Percentiles rank a stretch among this genome's conserved stretches.
These are phyloP conservation scores for Hesperia comma DNA, from an alignment of 2,888 invertebrate genomes.

Conservation along the genomic window DNA sequence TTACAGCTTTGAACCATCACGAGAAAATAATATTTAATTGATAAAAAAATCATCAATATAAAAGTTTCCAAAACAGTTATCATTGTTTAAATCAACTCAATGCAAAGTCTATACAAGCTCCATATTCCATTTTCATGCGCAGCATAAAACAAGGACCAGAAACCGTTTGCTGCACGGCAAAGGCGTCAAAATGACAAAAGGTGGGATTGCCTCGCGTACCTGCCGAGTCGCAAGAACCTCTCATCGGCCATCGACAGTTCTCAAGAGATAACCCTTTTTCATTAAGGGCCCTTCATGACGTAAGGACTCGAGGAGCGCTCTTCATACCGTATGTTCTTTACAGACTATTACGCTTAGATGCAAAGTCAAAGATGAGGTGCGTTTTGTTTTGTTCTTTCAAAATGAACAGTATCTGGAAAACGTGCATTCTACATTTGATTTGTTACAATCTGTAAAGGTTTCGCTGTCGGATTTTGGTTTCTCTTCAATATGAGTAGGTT, in stretches of 20 bases:
- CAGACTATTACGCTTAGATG: slow-evolving; percentile 25
- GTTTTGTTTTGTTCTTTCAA: background rate
- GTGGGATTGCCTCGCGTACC: slow-evolving; percentile 39
- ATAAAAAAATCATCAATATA: too few species aligned
- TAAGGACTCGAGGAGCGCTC: slow-evolving; percentile 21
- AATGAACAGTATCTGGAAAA: background rate
- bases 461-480: background rate
- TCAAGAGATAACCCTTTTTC: slow-evolving; percentile 50
- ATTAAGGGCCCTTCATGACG: slow-evolving; percentile 41
- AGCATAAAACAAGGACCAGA: background rate
- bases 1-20: too few species aligned
- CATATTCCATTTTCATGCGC: too few species aligned
- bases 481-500: background rate
- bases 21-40: too few species aligned
- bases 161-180: slow-evolving; percentile 7
- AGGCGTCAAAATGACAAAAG: slow-evolving; percentile 33
- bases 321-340: slow-evolving; percentile 25
- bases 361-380: background rate
- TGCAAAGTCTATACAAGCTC: too few species aligned
- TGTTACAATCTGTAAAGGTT: too few species aligned
- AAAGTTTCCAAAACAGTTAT: too few species aligned
- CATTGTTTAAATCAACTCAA: too few species aligned
- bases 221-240: slow-evolving; percentile 45
- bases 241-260: slow-evolving; percentile 44
- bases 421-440: background rate